These are phyloP conservation scores for Boloria selene DNA, from an alignment of 2,888 invertebrate genomes.

Conservation along the genomic window DNA sequence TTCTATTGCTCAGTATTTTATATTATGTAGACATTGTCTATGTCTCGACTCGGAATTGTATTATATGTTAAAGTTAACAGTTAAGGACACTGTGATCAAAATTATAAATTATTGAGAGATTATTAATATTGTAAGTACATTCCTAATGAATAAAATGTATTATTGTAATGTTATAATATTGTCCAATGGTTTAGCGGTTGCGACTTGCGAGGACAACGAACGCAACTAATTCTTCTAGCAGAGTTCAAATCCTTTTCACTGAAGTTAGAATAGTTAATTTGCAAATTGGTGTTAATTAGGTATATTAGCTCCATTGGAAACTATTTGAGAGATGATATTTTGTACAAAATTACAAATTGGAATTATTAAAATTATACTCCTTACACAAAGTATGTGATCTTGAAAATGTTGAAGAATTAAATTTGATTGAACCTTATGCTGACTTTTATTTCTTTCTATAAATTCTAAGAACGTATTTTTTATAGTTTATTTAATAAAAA, in stretches of 20 bases:
- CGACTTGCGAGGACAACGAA: conserved; percentile 30
- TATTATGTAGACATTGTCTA: conserved; percentile 64
- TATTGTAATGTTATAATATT: conserved; percentile 75
- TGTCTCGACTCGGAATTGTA: conserved; percentile 76
- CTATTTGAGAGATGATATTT: conserved; percentile 75
- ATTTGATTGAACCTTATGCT: conserved; percentile 68
- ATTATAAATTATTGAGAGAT: conserved; percentile 83
- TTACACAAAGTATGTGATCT: conserved; percentile 75
- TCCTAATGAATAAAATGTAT: conserved; percentile 77
- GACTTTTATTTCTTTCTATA: conserved; percentile 29
- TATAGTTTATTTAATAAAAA: not conserved
- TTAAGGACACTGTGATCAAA: conserved; percentile 82
- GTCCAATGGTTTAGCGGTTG: conserved; percentile 54
- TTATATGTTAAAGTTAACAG: conserved; percentile 80
- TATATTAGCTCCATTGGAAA: conserved; percentile 62
- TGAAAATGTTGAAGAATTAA: conserved; percentile 77
- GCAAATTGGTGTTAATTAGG: conserved; percentile 63
- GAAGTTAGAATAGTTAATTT: conserved; percentile 61
- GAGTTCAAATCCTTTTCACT: conserved; percentile 64
- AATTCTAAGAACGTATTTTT: not conserved
- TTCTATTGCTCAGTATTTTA: conserved; percentile 82
- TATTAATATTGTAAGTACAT: conserved; percentile 80
- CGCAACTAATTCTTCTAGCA: conserved; percentile 44
- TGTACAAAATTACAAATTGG: conserved; percentile 78
- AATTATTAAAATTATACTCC: conserved; percentile 68